Evolutionary conservation across 2,888 invertebrate genomes (phyloP).

Genomic region (Dyspetes luteomarginatus): DNA sequence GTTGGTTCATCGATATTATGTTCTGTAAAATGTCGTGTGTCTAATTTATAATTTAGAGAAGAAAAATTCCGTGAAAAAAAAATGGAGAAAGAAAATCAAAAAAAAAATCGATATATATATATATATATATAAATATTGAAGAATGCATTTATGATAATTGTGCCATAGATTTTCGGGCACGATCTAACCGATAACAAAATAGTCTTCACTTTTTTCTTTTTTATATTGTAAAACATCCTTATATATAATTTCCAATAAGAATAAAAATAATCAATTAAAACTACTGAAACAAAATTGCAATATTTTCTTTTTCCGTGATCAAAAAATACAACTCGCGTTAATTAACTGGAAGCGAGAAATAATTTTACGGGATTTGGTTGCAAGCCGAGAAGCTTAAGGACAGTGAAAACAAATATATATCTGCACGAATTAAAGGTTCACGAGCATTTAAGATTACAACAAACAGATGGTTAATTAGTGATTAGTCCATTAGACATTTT

Average conservation of each 20-base stretch:
- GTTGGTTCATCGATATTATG: slow-evolving; percentile 30
- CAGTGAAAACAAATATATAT: too few species aligned
- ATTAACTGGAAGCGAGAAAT: not conserved
- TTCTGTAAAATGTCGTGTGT: slow-evolving; percentile 43
- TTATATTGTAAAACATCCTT: slow-evolving; percentile 65
- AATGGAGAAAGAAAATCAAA: slow-evolving; percentile 32
- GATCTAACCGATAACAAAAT: slow-evolving; percentile 47
- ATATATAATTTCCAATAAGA: slow-evolving; percentile 56
- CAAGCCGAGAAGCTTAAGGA: too few species aligned
- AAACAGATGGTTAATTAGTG: slow-evolving; percentile 33
- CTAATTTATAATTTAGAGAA: slow-evolving; percentile 58
- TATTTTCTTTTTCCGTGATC: slow-evolving; percentile 28
- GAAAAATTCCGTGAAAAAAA: slow-evolving; percentile 38
- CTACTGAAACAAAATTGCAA: slow-evolving; percentile 41
- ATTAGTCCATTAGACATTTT: slow-evolving; percentile 52
- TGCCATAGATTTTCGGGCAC: slow-evolving; percentile 57
- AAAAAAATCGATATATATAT: too few species aligned
- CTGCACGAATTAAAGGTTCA: slow-evolving; percentile 17
- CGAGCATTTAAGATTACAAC: slow-evolving; percentile 1
- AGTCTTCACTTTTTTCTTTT: slow-evolving; percentile 48
- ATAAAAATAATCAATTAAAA: slow-evolving; percentile 55
- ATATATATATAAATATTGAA: too few species aligned
- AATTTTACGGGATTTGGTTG: slow-evolving; percentile 31
- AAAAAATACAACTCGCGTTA: slow-evolving; percentile 2
- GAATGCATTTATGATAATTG: slow-evolving; percentile 65